Conservation (phyloP, 30 jellyfish, hydroid and myxozoan species). For the Morbakka virulenta region DNA sequence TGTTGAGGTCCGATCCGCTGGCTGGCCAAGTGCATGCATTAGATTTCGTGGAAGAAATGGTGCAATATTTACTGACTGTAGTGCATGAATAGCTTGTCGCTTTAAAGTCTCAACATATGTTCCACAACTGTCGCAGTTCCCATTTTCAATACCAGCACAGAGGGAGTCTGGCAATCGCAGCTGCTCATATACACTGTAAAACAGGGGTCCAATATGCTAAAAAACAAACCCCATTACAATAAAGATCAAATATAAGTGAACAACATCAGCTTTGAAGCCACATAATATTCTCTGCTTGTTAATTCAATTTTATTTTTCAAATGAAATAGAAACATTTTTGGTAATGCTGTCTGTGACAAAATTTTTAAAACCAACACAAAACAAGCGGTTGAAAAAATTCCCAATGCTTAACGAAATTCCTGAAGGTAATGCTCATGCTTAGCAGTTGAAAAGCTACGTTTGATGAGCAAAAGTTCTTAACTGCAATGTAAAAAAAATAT, state of each 20-base stretch:
- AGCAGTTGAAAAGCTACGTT: too few species aligned
- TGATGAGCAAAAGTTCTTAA: too few species aligned
- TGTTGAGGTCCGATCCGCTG: conserved; percentile 25
- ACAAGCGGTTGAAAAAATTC: too few species aligned
- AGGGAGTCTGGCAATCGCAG: conserved; percentile 63
- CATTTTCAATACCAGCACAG: conserved; percentile 69
- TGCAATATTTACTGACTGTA: conserved; percentile 73
- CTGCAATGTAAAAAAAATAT: too few species aligned
- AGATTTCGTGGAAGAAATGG: conserved; percentile 69
- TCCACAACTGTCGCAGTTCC: conserved; percentile 84
- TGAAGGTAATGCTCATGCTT: too few species aligned
- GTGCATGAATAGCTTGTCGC: conserved; percentile 62
- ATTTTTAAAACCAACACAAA: too few species aligned
- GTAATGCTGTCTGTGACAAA: too few species aligned
- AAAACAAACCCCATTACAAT: background rate
- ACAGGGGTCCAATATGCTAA: conserved; percentile 77
- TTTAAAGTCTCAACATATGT: conserved; percentile 71
- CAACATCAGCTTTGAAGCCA: too few species aligned
- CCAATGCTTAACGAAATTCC: too few species aligned
- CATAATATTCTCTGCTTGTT: too few species aligned
- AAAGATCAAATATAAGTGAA: background rate
- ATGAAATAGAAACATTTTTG: too few species aligned
- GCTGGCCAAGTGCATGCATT: conserved; percentile 12
- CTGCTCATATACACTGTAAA: conserved; percentile 69
- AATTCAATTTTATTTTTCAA: too few species aligned